Percentiles rank a stretch among this genome's conserved stretches.
Evolutionary conservation across 2,797 vertebrate species (phyloP).

Genomic region (Nyctalus aviator): DNA sequence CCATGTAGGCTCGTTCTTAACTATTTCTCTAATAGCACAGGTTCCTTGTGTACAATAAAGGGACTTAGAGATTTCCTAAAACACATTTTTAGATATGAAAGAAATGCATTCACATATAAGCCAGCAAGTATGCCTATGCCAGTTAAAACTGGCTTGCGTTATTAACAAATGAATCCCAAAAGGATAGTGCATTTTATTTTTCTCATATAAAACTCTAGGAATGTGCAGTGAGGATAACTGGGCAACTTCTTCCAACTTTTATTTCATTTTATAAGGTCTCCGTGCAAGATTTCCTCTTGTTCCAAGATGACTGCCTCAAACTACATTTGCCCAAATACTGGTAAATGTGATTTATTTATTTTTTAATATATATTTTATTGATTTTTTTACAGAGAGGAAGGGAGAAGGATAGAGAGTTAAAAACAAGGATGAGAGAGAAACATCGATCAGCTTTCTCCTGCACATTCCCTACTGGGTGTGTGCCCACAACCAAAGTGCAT

Average conservation of each 20-base stretch:
- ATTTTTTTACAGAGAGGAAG: too few relatives aligned
- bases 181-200: neutral
- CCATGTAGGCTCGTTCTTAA: neutral
- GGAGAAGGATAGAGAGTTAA: too few relatives aligned
- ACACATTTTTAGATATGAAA: constrained; percentile 42
- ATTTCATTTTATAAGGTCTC: neutral
- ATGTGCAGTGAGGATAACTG: neutral
- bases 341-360: neutral
- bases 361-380: too few relatives aligned
- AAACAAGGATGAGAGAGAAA: too few relatives aligned
- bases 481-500: too few relatives aligned
- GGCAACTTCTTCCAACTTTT: neutral
- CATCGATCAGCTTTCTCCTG: too few relatives aligned
- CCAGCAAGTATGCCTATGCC: neutral
- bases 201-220: neutral
- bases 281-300: neutral
- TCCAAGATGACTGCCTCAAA: neutral
- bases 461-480: too few relatives aligned
- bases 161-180: neutral
- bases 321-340: neutral
- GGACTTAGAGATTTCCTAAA: neutral
- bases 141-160: neutral
- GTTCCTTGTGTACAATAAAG: neutral
- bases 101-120: neutral
- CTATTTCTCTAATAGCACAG: neutral